Evolutionary conservation across 2,797 vertebrate species (phyloP).

Genomic region (Trichosurus vulpecula): DNA sequence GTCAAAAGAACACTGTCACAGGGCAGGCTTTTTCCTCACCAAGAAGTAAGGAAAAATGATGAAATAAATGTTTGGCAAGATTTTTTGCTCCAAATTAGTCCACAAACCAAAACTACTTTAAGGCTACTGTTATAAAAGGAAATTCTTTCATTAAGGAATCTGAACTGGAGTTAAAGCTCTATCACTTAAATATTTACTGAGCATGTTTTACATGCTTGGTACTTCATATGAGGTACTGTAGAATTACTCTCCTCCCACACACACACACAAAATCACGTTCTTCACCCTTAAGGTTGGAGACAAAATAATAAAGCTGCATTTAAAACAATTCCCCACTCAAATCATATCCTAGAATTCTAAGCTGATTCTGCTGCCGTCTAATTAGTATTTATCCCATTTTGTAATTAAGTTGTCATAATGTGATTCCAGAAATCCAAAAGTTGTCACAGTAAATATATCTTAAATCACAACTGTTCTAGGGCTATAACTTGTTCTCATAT

Average conservation of each 20-base stretch:
- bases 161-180: conserved; percentile 7
- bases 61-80: neutral
- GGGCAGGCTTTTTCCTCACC: conserved; percentile 13
- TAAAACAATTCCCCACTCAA: neutral
- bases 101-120: neutral
- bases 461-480: neutral
- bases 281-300: neutral
- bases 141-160: conserved; percentile 3
- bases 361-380: neutral
- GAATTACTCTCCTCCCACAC: neutral
- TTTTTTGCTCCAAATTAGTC: conserved; percentile 25
- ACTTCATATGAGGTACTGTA: neutral
- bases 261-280: neutral
- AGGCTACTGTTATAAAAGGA: neutral
- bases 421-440: neutral
- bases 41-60: conserved; percentile 11
- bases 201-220: neutral
- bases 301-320: neutral
- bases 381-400: neutral
- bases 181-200: conserved; percentile 31
- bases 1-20: neutral
- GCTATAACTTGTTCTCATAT: neutral
- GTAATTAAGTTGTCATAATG: neutral
- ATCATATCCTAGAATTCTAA: neutral
- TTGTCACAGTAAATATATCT: neutral